Conservation (phyloP, 2,888 invertebrate genomes). For the Thera britannica region DNA sequence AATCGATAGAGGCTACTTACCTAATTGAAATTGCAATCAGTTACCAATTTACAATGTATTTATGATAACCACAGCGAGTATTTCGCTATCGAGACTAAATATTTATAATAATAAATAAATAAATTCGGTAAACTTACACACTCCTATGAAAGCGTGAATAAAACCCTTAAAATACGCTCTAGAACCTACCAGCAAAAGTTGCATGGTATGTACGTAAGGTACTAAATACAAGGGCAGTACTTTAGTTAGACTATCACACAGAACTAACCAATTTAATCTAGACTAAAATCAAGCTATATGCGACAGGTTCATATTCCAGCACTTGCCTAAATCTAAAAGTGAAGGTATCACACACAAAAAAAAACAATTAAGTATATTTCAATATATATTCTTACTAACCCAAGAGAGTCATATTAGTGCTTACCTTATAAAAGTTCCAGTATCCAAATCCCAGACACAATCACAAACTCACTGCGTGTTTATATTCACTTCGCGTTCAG, state of each 20-base stretch:
- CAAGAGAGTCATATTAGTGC: background rate
- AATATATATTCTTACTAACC: too few relatives aligned
- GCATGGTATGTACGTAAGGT: background rate
- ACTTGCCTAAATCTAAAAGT: slow-evolving; percentile 8
- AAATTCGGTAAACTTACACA: background rate
- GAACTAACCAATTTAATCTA: slow-evolving; percentile 5
- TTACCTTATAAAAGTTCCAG: slow-evolving; percentile 32
- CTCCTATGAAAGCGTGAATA: background rate
- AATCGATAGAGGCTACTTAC: slow-evolving; percentile 1
- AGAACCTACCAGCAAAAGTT: background rate
- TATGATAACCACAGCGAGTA: slow-evolving; percentile 25
- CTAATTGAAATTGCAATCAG: slow-evolving; percentile 41
- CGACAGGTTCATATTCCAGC: slow-evolving; percentile 2
- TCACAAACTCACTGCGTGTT: slow-evolving; percentile 31
- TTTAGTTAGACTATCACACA: background rate
- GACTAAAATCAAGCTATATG: slow-evolving; percentile 6
- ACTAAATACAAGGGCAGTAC: background rate
- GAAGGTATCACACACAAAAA: background rate
- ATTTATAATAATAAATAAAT: background rate
- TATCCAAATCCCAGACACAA: slow-evolving; percentile 35
- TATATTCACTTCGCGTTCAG: slow-evolving; percentile 38
- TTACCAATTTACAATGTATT: slow-evolving; percentile 36
- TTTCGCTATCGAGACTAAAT: slow-evolving; percentile 15
- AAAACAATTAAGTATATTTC: background rate
- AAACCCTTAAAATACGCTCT: background rate